Conservation (phyloP, 2,888 invertebrate genomes). For the Pantelozetes paolii region DNA sequence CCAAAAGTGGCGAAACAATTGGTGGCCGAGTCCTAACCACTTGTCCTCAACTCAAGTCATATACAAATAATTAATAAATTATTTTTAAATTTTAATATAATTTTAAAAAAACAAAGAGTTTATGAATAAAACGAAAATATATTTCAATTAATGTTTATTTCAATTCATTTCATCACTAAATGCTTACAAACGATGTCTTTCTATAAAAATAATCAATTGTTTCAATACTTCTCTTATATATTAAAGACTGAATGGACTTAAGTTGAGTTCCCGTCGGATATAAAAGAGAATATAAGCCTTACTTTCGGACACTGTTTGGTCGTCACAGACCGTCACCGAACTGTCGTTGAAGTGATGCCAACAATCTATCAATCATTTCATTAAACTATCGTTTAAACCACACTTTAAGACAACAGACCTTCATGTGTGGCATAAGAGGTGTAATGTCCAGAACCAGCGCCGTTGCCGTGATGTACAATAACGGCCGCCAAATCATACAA, state of each 20-base stretch:
- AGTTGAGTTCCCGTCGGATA: constrained; percentile 59
- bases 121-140: too few relatives aligned
- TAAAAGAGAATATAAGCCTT: constrained; percentile 82
- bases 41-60: constrained; percentile 16
- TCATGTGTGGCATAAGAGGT: constrained; percentile 76
- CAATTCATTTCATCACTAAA: neutral
- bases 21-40: too few relatives aligned
- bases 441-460: constrained; percentile 77
- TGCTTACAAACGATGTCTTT: constrained; percentile 3
- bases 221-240: neutral
- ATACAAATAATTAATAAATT: neutral
- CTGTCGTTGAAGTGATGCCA: constrained; percentile 86
- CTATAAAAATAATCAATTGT: neutral
- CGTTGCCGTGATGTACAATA: constrained; percentile 75
- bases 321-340: constrained; percentile 66
- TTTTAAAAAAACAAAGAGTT: neutral
- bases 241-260: constrained; percentile 9
- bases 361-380: constrained; percentile 54
- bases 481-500: constrained; percentile 75
- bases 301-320: constrained; percentile 66
- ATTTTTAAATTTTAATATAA: neutral
- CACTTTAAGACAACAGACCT: constrained; percentile 50
- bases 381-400: constrained; percentile 10
- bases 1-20: neutral
- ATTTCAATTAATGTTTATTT: neutral